These are phyloP conservation scores for Parotocinclus haroldoi DNA, from an alignment of 2,797 vertebrate genomes.

Conservation along the genomic window DNA sequence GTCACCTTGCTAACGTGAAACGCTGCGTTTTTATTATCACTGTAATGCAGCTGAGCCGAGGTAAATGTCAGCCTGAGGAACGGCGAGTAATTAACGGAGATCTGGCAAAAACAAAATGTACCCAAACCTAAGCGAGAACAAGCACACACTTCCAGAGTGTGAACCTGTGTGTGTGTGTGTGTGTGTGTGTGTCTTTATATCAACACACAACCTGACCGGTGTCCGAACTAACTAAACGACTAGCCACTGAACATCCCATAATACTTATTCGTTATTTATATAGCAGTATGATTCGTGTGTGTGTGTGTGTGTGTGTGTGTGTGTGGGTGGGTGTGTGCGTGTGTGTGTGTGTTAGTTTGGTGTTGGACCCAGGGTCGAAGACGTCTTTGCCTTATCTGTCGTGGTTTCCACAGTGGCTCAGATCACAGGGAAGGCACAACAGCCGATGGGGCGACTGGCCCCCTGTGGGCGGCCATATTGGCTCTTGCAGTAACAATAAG, in stretches of 20 bases:
- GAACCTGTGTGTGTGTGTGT: background rate
- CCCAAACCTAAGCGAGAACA: background rate
- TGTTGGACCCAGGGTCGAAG: slow-evolving; percentile 24
- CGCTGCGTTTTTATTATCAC: slow-evolving; percentile 31
- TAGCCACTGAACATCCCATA: background rate
- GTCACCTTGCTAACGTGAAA: background rate
- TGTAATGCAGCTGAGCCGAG: slow-evolving; percentile 17
- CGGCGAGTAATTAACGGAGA: slow-evolving; percentile 23
- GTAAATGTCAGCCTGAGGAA: slow-evolving; percentile 38
- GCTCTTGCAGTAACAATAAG: background rate
- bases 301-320: too few species aligned
- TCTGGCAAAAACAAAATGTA: slow-evolving; percentile 2
- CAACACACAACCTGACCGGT: too few species aligned
- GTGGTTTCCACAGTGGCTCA: background rate
- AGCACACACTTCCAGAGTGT: background rate
- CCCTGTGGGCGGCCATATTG: slow-evolving; percentile 3
- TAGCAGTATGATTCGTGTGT: background rate
- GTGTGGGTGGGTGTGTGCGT: too few species aligned
- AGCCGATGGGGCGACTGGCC: background rate
- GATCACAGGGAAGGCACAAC: slow-evolving; percentile 6
- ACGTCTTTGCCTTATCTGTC: slow-evolving; percentile 17
- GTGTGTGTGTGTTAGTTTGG: too few species aligned
- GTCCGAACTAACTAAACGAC: too few species aligned
- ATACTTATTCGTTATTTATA: background rate
- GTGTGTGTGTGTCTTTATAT: background rate